Evolutionary conservation across 2,113 vertebrate genomes (phyloP).

Genomic region (Myrmecophaga tridactyla): DNA sequence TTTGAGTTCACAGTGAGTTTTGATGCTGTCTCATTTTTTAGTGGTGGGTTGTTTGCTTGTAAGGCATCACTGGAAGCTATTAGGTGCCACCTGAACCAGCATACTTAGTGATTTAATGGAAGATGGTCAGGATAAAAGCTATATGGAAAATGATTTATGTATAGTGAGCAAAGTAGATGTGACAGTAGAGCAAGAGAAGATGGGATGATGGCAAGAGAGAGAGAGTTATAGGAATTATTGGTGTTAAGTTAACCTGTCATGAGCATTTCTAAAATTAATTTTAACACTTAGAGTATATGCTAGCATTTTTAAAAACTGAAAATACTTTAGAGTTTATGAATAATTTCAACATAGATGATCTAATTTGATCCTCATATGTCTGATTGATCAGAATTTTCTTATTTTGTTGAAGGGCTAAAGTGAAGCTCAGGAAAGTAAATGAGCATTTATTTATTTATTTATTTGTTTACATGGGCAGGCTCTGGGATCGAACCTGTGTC

Average conservation of each 20-base stretch:
- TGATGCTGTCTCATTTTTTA: background rate
- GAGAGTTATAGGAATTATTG: background rate
- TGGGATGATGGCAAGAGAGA: background rate
- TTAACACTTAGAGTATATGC: background rate
- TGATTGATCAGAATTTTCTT: too few relatives aligned
- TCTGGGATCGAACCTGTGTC: too few relatives aligned
- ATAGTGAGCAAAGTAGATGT: background rate
- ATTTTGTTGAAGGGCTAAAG: background rate
- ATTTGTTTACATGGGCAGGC: too few relatives aligned
- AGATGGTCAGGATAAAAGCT: background rate
- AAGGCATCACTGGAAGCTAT: background rate
- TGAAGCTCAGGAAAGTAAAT: constrained; percentile 11
- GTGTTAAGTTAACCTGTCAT: background rate
- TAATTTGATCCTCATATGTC: background rate
- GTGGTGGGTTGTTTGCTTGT: background rate
- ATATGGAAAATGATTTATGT: background rate
- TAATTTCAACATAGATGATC: background rate
- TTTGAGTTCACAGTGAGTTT: constrained; percentile 89
- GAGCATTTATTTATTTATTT: too few relatives aligned
- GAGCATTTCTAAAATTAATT: constrained; percentile 43
- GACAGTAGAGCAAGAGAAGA: background rate
- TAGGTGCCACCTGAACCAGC: background rate
- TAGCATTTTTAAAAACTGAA: background rate
- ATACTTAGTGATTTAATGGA: constrained; percentile 1
- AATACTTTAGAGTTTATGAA: constrained; percentile 13